Evolutionary conservation across 2,797 vertebrate species (phyloP).

Genomic region (Sebastes aleutianus): DNA sequence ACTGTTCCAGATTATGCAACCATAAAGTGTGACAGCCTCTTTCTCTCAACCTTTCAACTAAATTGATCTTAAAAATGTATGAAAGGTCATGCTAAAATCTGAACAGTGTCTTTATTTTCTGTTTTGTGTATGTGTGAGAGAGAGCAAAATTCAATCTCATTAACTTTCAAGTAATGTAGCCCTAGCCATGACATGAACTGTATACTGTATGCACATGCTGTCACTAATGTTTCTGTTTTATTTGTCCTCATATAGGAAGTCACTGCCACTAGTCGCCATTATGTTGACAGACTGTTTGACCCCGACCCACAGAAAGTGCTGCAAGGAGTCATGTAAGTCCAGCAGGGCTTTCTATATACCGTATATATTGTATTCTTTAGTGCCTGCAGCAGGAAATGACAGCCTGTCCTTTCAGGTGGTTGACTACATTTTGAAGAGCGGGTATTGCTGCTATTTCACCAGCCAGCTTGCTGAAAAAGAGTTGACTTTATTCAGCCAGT

Average conservation of each 20-base stretch:
- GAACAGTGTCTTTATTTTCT: not conserved
- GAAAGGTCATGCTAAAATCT: not conserved
- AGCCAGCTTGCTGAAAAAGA: not conserved
- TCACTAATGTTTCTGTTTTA: constrained; percentile 16
- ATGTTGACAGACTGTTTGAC: constrained; percentile 98
- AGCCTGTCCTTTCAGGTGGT: not conserved
- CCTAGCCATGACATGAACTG: not conserved
- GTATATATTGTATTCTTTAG: not conserved
- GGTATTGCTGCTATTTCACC: too few species aligned
- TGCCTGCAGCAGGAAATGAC: not conserved
- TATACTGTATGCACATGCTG: not conserved
- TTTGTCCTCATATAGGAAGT: constrained; percentile 89
- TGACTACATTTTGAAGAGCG: not conserved
- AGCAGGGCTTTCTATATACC: not conserved
- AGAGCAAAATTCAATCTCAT: not conserved
- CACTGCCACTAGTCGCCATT: constrained; percentile 98
- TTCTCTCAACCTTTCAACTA: not conserved
- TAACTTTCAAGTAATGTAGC: not conserved
- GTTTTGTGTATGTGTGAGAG: not conserved
- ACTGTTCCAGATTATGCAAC: not conserved
- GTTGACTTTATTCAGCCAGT: not conserved
- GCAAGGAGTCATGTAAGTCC: constrained; percentile 99
- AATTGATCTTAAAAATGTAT: not conserved
- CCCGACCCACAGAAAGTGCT: constrained; percentile 98
- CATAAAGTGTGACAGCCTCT: not conserved